Percentiles rank a stretch among this genome's conserved stretches.
Conservation (phyloP, 2,888 invertebrate genomes). For the Volucella inanis region DNA sequence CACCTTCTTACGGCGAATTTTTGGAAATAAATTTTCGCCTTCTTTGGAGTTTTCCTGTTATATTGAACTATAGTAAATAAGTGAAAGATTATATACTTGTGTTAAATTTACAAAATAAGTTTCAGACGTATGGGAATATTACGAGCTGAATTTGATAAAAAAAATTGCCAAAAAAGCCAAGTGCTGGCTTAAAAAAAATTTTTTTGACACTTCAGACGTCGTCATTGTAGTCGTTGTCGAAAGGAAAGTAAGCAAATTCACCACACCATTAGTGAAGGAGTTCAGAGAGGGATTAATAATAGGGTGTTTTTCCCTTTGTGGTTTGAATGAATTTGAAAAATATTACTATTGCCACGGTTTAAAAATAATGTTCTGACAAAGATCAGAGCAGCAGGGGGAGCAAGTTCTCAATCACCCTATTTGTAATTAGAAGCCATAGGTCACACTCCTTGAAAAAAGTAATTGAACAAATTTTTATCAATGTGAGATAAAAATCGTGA, state of each 20-base stretch:
- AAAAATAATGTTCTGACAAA: too few species aligned
- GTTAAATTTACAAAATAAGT: constrained; percentile 54
- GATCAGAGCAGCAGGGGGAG: too few species aligned
- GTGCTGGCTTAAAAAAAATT: constrained; percentile 47
- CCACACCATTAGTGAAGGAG: neutral
- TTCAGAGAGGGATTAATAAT: constrained; percentile 1
- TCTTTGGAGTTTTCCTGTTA: constrained; percentile 53
- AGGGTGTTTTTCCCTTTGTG: too few species aligned
- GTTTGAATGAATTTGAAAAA: too few species aligned
- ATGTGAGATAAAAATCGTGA: too few species aligned
- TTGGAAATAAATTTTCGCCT: constrained; percentile 14
- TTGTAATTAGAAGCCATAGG: too few species aligned
- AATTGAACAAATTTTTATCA: too few species aligned
- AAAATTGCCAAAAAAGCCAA: constrained; percentile 70
- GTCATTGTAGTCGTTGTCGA: constrained; percentile 4
- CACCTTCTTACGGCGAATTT: constrained; percentile 42
- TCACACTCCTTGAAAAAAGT: too few species aligned
- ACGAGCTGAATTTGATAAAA: constrained; percentile 62
- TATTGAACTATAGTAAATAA: constrained; percentile 27
- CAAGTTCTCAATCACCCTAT: too few species aligned
- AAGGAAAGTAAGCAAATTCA: constrained; percentile 16
- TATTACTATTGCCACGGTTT: too few species aligned
- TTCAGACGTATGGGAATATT: constrained; percentile 48
- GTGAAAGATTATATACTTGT: constrained; percentile 33
- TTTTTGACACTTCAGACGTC: constrained; percentile 63